phyloP scores from a whole-genome alignment of 1,140 invertebrate species.

The Neodiprion fabricii region DNA sequence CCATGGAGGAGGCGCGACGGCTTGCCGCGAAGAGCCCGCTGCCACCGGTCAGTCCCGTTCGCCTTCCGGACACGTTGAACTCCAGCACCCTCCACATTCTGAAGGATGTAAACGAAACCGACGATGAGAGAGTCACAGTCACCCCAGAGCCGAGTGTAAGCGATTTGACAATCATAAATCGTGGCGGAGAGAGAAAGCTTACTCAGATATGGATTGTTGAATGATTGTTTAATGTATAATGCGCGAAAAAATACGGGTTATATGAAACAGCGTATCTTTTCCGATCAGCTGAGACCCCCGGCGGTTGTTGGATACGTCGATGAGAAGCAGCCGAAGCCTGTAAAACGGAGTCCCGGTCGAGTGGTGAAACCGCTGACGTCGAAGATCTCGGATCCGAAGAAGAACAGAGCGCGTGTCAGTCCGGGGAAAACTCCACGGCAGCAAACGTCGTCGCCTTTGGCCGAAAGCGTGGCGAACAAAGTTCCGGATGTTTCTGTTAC shows the following conservation, averaged over 20 bases:
- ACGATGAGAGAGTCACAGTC: conserved; percentile 12
- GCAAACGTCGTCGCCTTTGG: not conserved
- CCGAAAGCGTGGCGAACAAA: conserved; percentile 33
- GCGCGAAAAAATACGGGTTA: not conserved
- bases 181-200: not conserved
- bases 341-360: conserved; percentile 26
- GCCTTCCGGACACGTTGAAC: conserved; percentile 38
- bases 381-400: conserved; percentile 11
- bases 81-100: conserved; percentile 44
- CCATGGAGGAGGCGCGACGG: conserved; percentile 77
- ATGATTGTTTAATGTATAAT: not conserved
- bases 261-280: not conserved
- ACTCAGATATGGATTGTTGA: not conserved
- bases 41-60: conserved; percentile 40
- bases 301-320: conserved; percentile 33
- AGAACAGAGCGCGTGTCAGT: not conserved
- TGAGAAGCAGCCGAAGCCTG: conserved; percentile 29
- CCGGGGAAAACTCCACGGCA: not conserved
- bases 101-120: conserved; percentile 37
- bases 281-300: conserved; percentile 18
- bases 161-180: not conserved
- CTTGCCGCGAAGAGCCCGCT: conserved; percentile 63
- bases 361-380: conserved; percentile 32
- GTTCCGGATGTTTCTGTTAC: conserved; percentile 33
- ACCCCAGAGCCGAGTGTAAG: not conserved